These are phyloP conservation scores for Lanius ludovicianus DNA, from an alignment of 2,113 vertebrate species.

Conservation along the genomic window DNA sequence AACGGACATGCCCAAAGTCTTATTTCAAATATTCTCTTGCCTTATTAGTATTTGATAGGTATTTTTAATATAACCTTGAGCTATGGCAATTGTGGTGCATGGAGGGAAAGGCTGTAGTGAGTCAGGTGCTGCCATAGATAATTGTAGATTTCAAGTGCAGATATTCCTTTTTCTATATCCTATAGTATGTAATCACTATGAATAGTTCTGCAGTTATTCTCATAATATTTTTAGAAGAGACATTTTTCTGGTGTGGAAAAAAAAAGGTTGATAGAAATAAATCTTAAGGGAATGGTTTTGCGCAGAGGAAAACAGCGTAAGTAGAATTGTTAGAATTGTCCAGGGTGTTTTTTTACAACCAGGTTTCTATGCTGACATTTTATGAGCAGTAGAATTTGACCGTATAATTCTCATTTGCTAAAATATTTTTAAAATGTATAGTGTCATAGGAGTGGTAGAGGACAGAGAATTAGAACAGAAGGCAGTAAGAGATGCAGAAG, in stretches of 20 bases:
- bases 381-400: neutral
- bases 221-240: neutral
- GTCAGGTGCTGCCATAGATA: neutral
- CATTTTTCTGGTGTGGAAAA: neutral
- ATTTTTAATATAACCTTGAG: neutral
- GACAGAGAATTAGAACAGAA: neutral
- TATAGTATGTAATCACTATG: neutral
- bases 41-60: neutral
- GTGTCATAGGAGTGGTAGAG: neutral
- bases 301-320: neutral
- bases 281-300: neutral
- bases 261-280: neutral
- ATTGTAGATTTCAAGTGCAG: neutral
- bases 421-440: fast-evolving
- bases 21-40: neutral
- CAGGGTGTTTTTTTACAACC: neutral
- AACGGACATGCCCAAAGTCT: neutral
- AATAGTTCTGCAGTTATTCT: neutral
- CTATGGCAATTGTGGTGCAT: neutral
- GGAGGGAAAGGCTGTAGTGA: neutral
- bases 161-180: neutral
- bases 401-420: neutral
- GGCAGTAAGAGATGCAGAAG: neutral
- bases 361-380: neutral
- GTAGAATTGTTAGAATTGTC: neutral